Base-by-base conservation (phyloP, 2,113 vertebrate species). In the Catharus fuscescens region DNA sequence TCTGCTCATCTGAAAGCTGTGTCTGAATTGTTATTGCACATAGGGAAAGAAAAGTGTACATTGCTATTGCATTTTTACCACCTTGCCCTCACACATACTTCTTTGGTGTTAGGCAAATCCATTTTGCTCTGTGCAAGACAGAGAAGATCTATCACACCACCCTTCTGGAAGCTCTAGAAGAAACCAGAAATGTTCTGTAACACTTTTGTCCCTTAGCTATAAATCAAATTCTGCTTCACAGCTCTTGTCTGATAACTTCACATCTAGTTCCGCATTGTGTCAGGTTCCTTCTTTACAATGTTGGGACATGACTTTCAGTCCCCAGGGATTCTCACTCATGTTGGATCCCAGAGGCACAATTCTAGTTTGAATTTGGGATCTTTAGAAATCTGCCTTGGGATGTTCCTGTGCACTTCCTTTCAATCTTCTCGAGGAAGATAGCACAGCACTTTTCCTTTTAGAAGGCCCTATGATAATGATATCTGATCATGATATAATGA, bases 71-170 rank as follows among this genome's bases (percentile, higher is more conserved):
- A 32, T 91, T 87, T 85, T 90, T 60, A 48, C 15, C 15, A 32
- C 14, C 17, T 66, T 82, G 34, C 14, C 3, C 56, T 78, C 2
- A 1, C 0, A 7, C 2, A 14, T 1, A 12, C 10, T 66, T 11
- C 15, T 86, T 91, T 32, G 17, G 14, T 50, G 28, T n/a, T 42
- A 56, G 21, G 8, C 9, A 81, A 62, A 90, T 66, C 25, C 2
- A 1, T 66, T 90, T 91, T 66, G 17, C 18, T 60, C 25, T 53
- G 28, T 20, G 15, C 24, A 80, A 78, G 12, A 52, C n/a, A 57
- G 31, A 54, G 47, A 56, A 53, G 6, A 11, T 65, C 18, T 81
- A n/a, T 8, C 20, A 34, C 18, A 36, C 7, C 3, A 28, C 6
- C 26, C 5, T 38, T 5, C 42, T 74, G 36, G 21, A 72, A 93